phyloP scores from a whole-genome alignment of 2,797 vertebrate species.

The Lepus oiostolus region DNA sequence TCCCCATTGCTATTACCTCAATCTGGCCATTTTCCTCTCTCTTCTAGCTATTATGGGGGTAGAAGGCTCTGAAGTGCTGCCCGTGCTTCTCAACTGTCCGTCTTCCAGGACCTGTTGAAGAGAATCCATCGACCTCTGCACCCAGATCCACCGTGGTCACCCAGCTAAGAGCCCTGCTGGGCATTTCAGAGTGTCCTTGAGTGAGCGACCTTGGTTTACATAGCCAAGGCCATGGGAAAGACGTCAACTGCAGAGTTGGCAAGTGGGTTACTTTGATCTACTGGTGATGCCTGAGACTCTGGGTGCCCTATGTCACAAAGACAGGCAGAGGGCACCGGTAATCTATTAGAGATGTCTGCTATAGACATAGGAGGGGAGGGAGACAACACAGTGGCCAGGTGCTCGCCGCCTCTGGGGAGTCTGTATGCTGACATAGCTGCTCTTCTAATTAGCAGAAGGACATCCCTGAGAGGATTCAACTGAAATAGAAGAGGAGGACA shows the following conservation, averaged over 20 bases:
- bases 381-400: not conserved
- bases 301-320: not conserved
- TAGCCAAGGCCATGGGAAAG: not conserved
- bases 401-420: not conserved
- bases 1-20: not conserved
- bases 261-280: not conserved
- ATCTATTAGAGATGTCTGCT: not conserved
- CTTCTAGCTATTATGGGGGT: not conserved
- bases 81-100: not conserved
- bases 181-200: not conserved
- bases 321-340: not conserved
- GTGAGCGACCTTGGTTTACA: not conserved
- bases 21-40: not conserved
- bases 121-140: not conserved
- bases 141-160: too few relatives aligned
- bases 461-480: not conserved
- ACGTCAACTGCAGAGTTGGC: not conserved
- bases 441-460: not conserved
- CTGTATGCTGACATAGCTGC: not conserved
- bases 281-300: not conserved
- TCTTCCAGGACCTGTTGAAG: not conserved
- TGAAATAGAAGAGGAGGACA: not conserved
- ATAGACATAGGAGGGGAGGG: not conserved
- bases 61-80: not conserved
- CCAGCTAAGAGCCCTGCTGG: not conserved